A percentile compares a stretch with the other conserved stretches of the same genome.
phyloP scores from a whole-genome alignment of 2,113 vertebrate species.

The Hippocampus mohnikei region DNA sequence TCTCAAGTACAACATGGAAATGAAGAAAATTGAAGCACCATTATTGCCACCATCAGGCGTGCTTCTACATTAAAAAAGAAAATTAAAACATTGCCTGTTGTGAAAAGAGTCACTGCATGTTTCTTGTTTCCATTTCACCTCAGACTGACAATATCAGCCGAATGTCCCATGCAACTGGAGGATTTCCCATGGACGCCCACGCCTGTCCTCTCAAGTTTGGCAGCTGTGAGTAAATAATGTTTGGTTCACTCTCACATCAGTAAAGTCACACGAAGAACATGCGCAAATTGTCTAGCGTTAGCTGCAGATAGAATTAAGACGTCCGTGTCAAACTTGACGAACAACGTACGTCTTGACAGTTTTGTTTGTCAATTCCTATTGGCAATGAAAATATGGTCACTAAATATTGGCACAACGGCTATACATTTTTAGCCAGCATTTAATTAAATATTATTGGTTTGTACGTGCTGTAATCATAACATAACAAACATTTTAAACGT shows the following conservation, averaged over 20 bases:
- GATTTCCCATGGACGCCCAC: slow-evolving; percentile 93
- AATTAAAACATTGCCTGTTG: background rate
- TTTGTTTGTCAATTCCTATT: too few relatives aligned
- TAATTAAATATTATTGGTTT: too few relatives aligned
- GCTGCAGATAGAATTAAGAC: too few relatives aligned
- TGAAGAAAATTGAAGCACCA: background rate
- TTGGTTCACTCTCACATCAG: background rate
- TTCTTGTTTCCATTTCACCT: slow-evolving; percentile 32
- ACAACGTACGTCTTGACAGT: too few relatives aligned
- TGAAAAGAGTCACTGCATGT: background rate
- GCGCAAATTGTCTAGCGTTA: too few relatives aligned
- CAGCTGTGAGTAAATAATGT: slow-evolving; percentile 83
- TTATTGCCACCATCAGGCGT: background rate
- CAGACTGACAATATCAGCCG: slow-evolving; percentile 89
- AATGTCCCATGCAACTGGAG: slow-evolving; percentile 93
- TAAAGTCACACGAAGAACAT: too few relatives aligned
- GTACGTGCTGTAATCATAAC: too few relatives aligned
- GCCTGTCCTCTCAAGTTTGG: slow-evolving; percentile 89
- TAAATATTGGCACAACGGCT: too few relatives aligned
- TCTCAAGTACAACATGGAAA: slow-evolving; percentile 6
- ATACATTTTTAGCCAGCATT: too few relatives aligned
- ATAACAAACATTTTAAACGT: too few relatives aligned
- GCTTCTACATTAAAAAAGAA: background rate
- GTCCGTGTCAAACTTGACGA: too few relatives aligned
- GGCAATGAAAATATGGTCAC: too few relatives aligned